A percentile compares a stretch with the other conserved stretches of the same genome.
Conservation (phyloP, 2,113 vertebrate species). For the Stigmatopora argus region DNA sequence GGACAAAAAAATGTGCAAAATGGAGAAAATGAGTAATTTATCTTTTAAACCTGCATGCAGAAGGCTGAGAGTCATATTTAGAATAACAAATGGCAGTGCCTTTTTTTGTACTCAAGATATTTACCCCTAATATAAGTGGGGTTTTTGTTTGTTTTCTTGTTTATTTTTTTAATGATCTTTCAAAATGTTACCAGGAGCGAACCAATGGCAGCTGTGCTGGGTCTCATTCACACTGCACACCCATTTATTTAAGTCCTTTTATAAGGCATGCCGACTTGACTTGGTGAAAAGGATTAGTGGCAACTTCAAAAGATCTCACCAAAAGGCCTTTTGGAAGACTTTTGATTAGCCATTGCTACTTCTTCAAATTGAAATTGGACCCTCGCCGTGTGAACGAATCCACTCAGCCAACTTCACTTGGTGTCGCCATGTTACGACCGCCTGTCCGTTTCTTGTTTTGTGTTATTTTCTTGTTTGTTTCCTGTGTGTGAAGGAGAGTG, state of each 20-base stretch:
- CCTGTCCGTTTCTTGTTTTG: slow-evolving; percentile 42
- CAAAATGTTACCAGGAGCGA: slow-evolving; percentile 46
- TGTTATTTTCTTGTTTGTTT: slow-evolving; percentile 58
- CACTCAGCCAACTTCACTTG: neutral
- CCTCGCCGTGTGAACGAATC: slow-evolving; percentile 24
- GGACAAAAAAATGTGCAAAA: slow-evolving; percentile 31
- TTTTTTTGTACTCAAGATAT: slow-evolving; percentile 80
- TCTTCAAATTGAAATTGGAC: neutral
- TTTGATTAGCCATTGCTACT: neutral
- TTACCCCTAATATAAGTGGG: slow-evolving; percentile 68
- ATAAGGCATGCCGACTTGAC: neutral
- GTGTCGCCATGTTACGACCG: neutral
- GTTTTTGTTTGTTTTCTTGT: neutral
- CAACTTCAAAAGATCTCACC: too few relatives aligned
- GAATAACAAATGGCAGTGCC: slow-evolving; percentile 94
- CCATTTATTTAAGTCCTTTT: neutral
- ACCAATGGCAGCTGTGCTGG: slow-evolving; percentile 20
- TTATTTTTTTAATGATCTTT: slow-evolving; percentile 68
- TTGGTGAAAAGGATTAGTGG: neutral
- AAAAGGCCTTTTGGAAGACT: neutral
- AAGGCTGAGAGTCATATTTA: slow-evolving; percentile 81
- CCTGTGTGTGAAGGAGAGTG: slow-evolving; percentile 12
- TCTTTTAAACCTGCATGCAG: slow-evolving; percentile 79
- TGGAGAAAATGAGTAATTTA: slow-evolving; percentile 56
- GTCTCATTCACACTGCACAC: slow-evolving; percentile 36